Percentiles rank a stretch among this genome's conserved stretches.
phyloP scores from a whole-genome alignment of 1,140 invertebrate genomes.

The Hydropsyche tenuis region DNA sequence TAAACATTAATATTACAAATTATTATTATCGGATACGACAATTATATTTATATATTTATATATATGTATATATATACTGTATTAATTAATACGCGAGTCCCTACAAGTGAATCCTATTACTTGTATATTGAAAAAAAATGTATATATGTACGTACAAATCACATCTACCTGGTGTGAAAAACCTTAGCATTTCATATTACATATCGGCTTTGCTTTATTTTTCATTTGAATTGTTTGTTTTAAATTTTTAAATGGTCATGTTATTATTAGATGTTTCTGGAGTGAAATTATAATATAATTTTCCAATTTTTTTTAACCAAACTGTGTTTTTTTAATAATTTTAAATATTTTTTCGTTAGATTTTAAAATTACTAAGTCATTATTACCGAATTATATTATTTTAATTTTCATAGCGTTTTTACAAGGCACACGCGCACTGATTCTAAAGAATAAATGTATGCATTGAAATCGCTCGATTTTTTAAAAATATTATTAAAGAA shows the following conservation, averaged over 20 bases:
- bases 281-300: background rate
- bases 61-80: constrained; percentile 18
- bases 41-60: constrained; percentile 14
- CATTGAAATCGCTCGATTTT: too few species aligned
- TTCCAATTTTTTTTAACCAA: too few species aligned
- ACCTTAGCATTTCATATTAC: too few species aligned
- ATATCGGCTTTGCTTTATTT: too few species aligned
- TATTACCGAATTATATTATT: background rate
- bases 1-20: too few species aligned
- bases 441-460: background rate
- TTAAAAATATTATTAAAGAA: too few species aligned
- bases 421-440: constrained; percentile 45
- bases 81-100: constrained; percentile 1
- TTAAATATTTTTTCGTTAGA: background rate
- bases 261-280: too few species aligned
- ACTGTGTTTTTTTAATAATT: background rate
- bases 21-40: too few species aligned
- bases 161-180: too few species aligned
- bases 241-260: too few species aligned
- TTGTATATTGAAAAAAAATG: background rate
- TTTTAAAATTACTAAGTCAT: background rate
- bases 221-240: too few species aligned
- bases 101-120: constrained; percentile 3
- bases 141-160: background rate
- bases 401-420: constrained; percentile 23